Base-by-base conservation (phyloP, 1,140 invertebrate genomes). In the Scaptomyza pallida region DNA sequence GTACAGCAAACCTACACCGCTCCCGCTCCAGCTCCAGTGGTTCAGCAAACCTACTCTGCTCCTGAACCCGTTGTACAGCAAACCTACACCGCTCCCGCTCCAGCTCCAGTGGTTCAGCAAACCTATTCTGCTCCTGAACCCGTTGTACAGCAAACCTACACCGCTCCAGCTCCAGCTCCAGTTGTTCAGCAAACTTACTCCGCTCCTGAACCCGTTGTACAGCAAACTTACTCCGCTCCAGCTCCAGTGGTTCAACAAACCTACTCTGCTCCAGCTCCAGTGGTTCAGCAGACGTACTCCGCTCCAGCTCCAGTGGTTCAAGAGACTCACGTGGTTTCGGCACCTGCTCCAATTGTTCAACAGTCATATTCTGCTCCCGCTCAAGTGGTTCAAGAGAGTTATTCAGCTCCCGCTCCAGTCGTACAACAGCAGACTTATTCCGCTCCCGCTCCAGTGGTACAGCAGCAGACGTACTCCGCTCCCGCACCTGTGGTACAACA, bases 381-480 rank as follows among this genome's bases (percentile, higher is more conserved):
- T 0, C 60, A 69, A 21, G 52, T 47, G n/a, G 59, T 55, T 3
- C 51, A 56, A 44, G 40, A 60, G 26, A 35, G 15, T 12, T 35
- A 51, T 30, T 30, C 59, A 0, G 52, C 57, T 2, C 63, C 73
- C 0, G 61, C 61, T 9, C 48, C 74, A 0, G 54, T 70, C 6
- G 57, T 60, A 0, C 72, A 75, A 0, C 72, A 75, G n/a, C 41
- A 68, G 8, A 26, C 45, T 0, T 35, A 71, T 41, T 45, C 60
- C 8, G 21, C 57, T 45, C 35, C 73, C 2, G 33, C 2, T 13
- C 67, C 67, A 10, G 69, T 61, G 6, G 45, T 52, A 2, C 75
- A 78, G 21, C 57, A 72, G 19, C 61, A 70, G 19, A 52, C 41
- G 1, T 73, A 71, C 15, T 21, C 62, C 5, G 80, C 61, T 56